Evolutionary conservation across 2,888 invertebrate genomes (phyloP), one percentile per base, ranked within the genome.

Genomic region (Drosophila picticornis): DNA sequence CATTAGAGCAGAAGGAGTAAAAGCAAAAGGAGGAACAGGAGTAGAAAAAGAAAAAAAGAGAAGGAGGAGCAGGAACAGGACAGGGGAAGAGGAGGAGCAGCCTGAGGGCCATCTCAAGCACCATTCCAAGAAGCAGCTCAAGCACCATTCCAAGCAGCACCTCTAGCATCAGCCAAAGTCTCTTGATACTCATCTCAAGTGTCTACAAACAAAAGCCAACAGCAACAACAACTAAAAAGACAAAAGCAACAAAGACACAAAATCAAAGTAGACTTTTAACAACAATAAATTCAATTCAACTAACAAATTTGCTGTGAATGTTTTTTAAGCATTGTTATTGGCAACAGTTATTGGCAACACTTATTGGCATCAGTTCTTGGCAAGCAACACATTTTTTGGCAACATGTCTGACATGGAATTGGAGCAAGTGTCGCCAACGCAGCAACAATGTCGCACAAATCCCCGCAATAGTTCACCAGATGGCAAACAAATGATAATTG

Each of bases 341-440:
- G 16, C 46, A 16, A 25, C 25, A 46, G 16, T 46, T 25, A 46
- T 46, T 25, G 46, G 25, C 46, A 25, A 25, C 40, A 40, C 2
- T 40, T 10, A 38, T 38, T 19, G 38, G 4, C 36, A 36, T 13
- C 34, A 34, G 34, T 36, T 36, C 16, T 36, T 36, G 16, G 34
- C 38, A 34, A 34, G 56, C n/a, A 36, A 34, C 22, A 55, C 11
- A 51, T n/a, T n/a, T 27, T 51, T 31, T 51, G 11, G 22, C 40
- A 67, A 25, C 50, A 85, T 85, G 85, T 85, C 85, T 4, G 90
- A 89, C 38, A 13, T 82, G 43, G 90, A 89, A 62, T 56, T 74
- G 71, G 83, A 75, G 16, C 59, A 62, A 16, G 7, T 62, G 27
- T 36, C 65, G 36, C 72, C 66, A 50, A 36, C 64, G 51, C 55